Evolutionary conservation across 2,888 invertebrate genomes (phyloP), one percentile per base, ranked within the genome.

Genomic region (Agrochola macilenta): DNA sequence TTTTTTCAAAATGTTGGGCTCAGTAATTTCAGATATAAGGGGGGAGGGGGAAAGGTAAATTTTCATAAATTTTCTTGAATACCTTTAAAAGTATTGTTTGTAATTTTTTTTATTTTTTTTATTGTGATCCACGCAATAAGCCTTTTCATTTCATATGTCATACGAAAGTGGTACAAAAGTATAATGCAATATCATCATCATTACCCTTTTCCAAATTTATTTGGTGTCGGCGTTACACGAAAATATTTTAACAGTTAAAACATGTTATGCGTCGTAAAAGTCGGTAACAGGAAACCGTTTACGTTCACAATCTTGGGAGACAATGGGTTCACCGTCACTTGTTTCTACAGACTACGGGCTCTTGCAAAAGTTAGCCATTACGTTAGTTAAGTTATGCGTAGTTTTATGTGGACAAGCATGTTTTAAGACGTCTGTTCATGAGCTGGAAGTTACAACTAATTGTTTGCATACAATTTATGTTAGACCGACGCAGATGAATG

Each of bases 331-430:
- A 39, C 57, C 39, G 46, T 70, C 46, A 68, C 39, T 63, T 23
- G 58, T 79, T 74, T 35, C 65, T 61, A 35, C 49, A 74, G 69
- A 63, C 39, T 30, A 39, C 43, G 46, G 12, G 14, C 68, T 76
- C 39, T 85, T 78, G 82, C 82, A 74, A 79, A 75, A 82, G 75
- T 66, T 74, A 46, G 64, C 39, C 58, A 68, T 87, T 82, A 77
- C 75, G 68, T 69, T 68, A 52, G n/a, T 73, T 54, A 46, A 58
- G 64, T 81, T 57, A 81, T 60, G 11, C 14, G 26, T 26, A 71
- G 30, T 66, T 77, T 63, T n/a, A 11, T 43, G 39, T 74, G 23
- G 49, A 30, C 8, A 39, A 26, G 3, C 7, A 39, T 49, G n/a
- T 52, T 81, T 26, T 11, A 57, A 74, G 30, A 46, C 7, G 74